Percentiles rank a stretch among this genome's conserved stretches.
These are phyloP conservation scores for Abrostola triplasia DNA, from an alignment of 2,888 invertebrate genomes.

Conservation along the genomic window DNA sequence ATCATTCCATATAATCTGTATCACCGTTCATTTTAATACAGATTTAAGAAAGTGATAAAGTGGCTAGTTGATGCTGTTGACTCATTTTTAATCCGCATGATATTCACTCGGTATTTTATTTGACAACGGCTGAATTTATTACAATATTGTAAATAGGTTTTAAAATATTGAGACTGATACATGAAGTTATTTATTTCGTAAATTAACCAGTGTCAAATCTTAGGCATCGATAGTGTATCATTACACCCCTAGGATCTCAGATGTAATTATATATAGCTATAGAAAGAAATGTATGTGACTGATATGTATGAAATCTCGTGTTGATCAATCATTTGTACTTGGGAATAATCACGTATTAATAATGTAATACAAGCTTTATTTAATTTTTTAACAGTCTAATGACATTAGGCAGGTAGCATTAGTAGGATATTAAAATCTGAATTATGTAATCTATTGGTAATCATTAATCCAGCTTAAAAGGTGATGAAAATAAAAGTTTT, in stretches of 20 bases:
- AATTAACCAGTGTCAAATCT: slow-evolving; percentile 86
- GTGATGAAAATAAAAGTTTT: slow-evolving; percentile 39
- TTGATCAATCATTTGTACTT: slow-evolving; percentile 52
- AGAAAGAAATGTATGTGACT: slow-evolving; percentile 57
- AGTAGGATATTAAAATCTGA: slow-evolving; percentile 56
- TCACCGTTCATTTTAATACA: slow-evolving; percentile 52
- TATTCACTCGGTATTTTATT: slow-evolving; percentile 64
- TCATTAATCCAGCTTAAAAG: slow-evolving; percentile 52
- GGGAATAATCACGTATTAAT: slow-evolving; percentile 45
- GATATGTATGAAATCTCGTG: slow-evolving; percentile 54
- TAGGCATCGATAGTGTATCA: slow-evolving; percentile 75
- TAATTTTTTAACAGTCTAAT: slow-evolving; percentile 57
- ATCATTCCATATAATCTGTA: slow-evolving; percentile 73
- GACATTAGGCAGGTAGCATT: slow-evolving; percentile 52
- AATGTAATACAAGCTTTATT: slow-evolving; percentile 59
- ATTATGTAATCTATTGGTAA: slow-evolving; percentile 55
- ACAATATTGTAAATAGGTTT: slow-evolving; percentile 85
- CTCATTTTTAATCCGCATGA: slow-evolving; percentile 59
- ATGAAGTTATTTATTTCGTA: slow-evolving; percentile 86
- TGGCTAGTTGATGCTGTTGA: slow-evolving; percentile 66
- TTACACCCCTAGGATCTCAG: slow-evolving; percentile 78
- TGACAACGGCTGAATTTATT: slow-evolving; percentile 78
- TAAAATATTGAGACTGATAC: slow-evolving; percentile 87
- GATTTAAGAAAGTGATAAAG: slow-evolving; percentile 55
- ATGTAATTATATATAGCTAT: slow-evolving; percentile 70